Conservation (phyloP, 1,140 invertebrate genomes). For the Papilio aristodemus region DNA sequence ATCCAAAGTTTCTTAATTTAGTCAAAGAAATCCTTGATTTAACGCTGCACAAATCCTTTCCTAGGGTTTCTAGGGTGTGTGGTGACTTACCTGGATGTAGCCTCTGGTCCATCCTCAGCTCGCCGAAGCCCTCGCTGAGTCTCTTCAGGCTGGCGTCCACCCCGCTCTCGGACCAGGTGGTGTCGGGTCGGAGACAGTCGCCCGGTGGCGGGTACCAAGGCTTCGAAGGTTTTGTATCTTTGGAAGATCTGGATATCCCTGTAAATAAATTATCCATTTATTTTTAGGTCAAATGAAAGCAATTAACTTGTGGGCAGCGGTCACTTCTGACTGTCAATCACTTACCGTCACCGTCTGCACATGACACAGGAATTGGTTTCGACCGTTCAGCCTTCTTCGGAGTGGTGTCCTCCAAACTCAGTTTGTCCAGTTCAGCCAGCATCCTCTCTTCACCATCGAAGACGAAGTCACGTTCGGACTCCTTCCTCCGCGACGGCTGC, state of each 20-base stretch:
- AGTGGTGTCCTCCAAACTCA: slow-evolving; percentile 50
- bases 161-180: slow-evolving; percentile 39
- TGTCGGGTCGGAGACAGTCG: slow-evolving; percentile 37
- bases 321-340: too few relatives aligned
- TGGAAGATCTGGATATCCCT: slow-evolving; percentile 15
- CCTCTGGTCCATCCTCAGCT: slow-evolving; percentile 56
- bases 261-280: neutral
- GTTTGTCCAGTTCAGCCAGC: slow-evolving; percentile 62
- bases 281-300: slow-evolving; percentile 15
- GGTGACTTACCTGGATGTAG: too few relatives aligned
- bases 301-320: too few relatives aligned
- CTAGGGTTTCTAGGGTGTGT: too few relatives aligned
- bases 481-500: slow-evolving; percentile 34
- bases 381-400: slow-evolving; percentile 27
- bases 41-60: too few relatives aligned
- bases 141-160: slow-evolving; percentile 34
- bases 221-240: slow-evolving; percentile 40
- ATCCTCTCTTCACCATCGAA: slow-evolving; percentile 69
- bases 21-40: too few relatives aligned
- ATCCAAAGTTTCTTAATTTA: too few relatives aligned
- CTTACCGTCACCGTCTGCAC: slow-evolving; percentile 36
- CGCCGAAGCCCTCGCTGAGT: slow-evolving; percentile 44
- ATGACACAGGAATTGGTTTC: slow-evolving; percentile 35
- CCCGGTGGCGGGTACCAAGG: slow-evolving; percentile 52
- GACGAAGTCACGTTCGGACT: slow-evolving; percentile 53